Percentiles rank a stretch among this genome's conserved stretches.
Conservation (phyloP, 2,888 invertebrate genomes). For the Hypercompe scribonia region DNA sequence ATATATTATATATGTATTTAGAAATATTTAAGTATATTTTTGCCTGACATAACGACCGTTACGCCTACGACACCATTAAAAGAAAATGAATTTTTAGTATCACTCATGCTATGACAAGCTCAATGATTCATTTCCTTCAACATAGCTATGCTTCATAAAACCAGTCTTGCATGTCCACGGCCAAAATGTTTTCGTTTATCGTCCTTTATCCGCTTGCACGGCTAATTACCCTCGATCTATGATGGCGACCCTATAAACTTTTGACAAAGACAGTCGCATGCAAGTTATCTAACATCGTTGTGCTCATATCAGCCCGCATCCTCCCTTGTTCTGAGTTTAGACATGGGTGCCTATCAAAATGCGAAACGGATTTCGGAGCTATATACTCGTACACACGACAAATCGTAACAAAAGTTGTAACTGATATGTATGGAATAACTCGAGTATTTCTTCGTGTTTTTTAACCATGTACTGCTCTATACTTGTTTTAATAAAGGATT, state of each 20-base stretch:
- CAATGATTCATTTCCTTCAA: background rate
- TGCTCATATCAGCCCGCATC: constrained; percentile 49
- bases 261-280: constrained; percentile 48
- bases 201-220: constrained; percentile 44
- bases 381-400: background rate
- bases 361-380: background rate
- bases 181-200: constrained; percentile 29
- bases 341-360: constrained; percentile 10
- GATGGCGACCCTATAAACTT: constrained; percentile 46
- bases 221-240: constrained; percentile 47
- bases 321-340: constrained; percentile 24
- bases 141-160: background rate
- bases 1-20: no score
- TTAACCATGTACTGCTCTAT: no score
- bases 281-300: constrained; percentile 32
- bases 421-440: background rate
- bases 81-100: background rate
- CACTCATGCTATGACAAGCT: background rate
- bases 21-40: no score
- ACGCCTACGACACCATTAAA: background rate
- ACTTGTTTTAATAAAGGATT: background rate
- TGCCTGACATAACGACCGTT: no score
- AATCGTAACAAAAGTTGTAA: background rate
- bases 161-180: background rate
- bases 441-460: background rate